Evolutionary conservation across 2,888 invertebrate species (phyloP).

Genomic region (Archips crataeganus): DNA sequence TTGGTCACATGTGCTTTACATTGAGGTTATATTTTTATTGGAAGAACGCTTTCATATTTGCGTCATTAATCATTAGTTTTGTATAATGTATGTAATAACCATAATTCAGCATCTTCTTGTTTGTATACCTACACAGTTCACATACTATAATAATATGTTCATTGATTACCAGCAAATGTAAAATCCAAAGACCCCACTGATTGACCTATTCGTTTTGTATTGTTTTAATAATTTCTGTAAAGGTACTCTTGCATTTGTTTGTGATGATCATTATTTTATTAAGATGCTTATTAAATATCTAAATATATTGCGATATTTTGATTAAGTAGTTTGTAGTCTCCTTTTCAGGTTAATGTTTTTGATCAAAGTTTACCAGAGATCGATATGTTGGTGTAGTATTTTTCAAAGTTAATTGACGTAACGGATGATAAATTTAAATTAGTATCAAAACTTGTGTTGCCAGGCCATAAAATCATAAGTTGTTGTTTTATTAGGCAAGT

Average conservation of each 20-base stretch:
- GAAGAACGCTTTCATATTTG: background rate
- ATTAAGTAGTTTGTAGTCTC: slow-evolving; percentile 15
- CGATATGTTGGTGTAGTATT: slow-evolving; percentile 55
- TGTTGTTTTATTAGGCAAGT: slow-evolving; percentile 24
- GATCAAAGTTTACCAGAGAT: slow-evolving; percentile 24
- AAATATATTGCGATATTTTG: slow-evolving; percentile 27
- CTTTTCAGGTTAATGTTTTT: slow-evolving; percentile 15
- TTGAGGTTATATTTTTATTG: background rate
- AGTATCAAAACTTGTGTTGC: slow-evolving; percentile 32
- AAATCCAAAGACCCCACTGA: slow-evolving; percentile 6
- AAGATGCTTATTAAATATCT: slow-evolving; percentile 37
- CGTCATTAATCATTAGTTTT: background rate
- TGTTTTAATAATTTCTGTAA: slow-evolving; percentile 8
- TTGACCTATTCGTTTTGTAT: background rate
- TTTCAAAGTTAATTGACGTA: slow-evolving; percentile 58
- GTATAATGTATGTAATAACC: background rate
- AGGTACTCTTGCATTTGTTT: slow-evolving; percentile 19
- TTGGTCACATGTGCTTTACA: background rate
- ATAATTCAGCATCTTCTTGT: background rate
- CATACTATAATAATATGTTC: too few species aligned
- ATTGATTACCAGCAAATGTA: background rate
- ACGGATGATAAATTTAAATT: slow-evolving; percentile 27
- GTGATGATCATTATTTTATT: slow-evolving; percentile 28
- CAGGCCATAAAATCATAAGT: slow-evolving; percentile 27
- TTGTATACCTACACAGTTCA: background rate